A percentile compares a stretch with the other conserved stretches of the same genome.
These are phyloP conservation scores for Circaetus cinerascens DNA, from an alignment of 2,113 vertebrate species.

Conservation along the genomic window DNA sequence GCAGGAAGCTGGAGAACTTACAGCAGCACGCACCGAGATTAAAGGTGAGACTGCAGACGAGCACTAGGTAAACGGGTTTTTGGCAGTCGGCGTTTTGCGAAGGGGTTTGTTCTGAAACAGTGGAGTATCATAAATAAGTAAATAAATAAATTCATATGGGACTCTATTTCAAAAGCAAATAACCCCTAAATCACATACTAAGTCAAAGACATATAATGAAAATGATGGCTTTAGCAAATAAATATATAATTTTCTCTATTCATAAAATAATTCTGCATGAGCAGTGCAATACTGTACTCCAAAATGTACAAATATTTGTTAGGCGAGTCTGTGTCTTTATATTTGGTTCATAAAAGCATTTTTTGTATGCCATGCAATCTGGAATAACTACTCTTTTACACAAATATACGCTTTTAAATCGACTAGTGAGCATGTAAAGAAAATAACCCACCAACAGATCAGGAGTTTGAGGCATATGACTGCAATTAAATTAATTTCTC, in stretches of 20 bases:
- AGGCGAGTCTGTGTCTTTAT: background rate
- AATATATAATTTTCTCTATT: background rate
- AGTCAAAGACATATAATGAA: background rate
- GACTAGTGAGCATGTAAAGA: background rate
- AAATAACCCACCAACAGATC: background rate
- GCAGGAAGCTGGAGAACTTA: background rate
- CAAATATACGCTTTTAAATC: background rate
- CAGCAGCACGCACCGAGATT: accelerated
- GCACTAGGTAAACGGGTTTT: background rate
- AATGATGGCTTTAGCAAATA: background rate
- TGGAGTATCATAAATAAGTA: background rate
- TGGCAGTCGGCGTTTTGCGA: accelerated
- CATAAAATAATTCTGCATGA: background rate
- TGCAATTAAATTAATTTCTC: background rate
- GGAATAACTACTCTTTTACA: background rate
- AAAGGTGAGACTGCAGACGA: background rate
- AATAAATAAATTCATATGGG: background rate
- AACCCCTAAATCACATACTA: background rate
- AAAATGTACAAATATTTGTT: background rate
- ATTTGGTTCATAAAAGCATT: background rate
- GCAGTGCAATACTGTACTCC: background rate
- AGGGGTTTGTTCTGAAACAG: background rate
- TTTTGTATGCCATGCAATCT: background rate
- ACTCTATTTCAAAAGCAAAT: background rate
- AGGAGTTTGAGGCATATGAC: background rate